Conservation (phyloP, 2,797 vertebrate genomes). For the Pterois miles region DNA sequence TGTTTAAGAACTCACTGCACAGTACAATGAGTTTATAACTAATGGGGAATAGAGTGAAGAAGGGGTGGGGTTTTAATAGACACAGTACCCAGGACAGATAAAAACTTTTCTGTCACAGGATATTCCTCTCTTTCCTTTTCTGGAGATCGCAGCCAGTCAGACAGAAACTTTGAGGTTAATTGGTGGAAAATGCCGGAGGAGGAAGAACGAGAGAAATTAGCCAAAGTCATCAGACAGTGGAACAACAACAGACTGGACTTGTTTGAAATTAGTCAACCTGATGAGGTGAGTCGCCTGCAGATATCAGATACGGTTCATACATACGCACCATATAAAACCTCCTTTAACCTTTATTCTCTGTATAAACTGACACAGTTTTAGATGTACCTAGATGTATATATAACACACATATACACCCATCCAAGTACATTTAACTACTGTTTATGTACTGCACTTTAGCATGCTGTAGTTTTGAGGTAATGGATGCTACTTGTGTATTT, state of each 20-base stretch:
- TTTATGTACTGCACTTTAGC: not conserved
- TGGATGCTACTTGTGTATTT: not conserved
- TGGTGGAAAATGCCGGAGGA: constrained; percentile 73
- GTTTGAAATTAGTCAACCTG: constrained; percentile 93
- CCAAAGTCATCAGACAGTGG: constrained; percentile 90
- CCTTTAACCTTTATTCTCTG: not conserved
- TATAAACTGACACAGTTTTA: not conserved
- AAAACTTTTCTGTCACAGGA: not conserved
- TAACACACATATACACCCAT: not conserved
- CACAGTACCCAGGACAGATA: not conserved
- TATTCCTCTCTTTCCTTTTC: not conserved
- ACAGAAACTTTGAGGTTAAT: constrained; percentile 1
- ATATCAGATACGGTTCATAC: not conserved
- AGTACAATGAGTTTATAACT: constrained; percentile 31
- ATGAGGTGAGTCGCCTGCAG: constrained; percentile 83
- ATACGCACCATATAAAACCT: not conserved
- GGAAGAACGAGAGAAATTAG: constrained; percentile 86
- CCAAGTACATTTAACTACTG: not conserved
- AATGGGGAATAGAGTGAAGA: constrained; percentile 1
- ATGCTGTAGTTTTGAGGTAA: not conserved
- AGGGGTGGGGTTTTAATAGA: constrained; percentile 2
- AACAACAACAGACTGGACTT: constrained; percentile 92
- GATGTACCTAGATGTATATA: not conserved
- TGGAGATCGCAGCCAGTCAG: not conserved
- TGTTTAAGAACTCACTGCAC: constrained; percentile 41